A percentile compares a stretch with the other conserved stretches of the same genome.
phyloP scores from a whole-genome alignment of 2,888 invertebrate genomes.

The Seira ritae region DNA sequence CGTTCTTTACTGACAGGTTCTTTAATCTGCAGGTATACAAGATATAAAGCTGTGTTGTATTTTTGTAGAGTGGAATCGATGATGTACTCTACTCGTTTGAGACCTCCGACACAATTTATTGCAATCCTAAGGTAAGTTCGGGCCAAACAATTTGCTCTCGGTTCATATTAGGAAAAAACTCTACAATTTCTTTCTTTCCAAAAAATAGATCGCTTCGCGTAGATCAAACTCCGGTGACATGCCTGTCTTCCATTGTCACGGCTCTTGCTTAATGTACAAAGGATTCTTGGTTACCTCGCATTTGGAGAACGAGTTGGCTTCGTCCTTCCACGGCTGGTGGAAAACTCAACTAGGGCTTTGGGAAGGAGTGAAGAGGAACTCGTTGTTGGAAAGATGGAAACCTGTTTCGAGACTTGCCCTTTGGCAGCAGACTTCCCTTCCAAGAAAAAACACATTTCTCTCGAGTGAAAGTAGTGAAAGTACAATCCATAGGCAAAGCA shows the following conservation, averaged over 20 bases:
- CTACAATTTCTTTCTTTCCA: neutral
- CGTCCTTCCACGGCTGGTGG: slow-evolving; percentile 71
- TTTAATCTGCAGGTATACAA: neutral
- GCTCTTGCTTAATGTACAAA: slow-evolving; percentile 71
- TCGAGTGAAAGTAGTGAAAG: no score
- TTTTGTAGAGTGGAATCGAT: slow-evolving; percentile 63
- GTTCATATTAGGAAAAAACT: no score
- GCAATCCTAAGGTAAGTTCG: slow-evolving; percentile 2
- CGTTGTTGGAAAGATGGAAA: slow-evolving; percentile 56
- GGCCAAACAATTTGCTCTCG: no score
- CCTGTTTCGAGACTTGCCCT: slow-evolving; percentile 64
- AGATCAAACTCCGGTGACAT: neutral
- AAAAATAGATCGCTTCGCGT: neutral
- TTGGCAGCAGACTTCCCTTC: slow-evolving; percentile 67
- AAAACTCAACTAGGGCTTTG: slow-evolving; percentile 70
- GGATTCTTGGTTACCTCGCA: slow-evolving; percentile 68
- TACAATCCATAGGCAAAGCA: no score
- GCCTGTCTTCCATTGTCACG: slow-evolving; percentile 67
- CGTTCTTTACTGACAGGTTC: neutral
- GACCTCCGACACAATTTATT: slow-evolving; percentile 58
- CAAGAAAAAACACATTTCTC: neutral
- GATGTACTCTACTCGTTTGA: slow-evolving; percentile 67
- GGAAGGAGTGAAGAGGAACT: slow-evolving; percentile 54
- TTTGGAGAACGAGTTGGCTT: slow-evolving; percentile 65
- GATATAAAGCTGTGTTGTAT: neutral